Percentiles rank a stretch among this genome's conserved stretches.
These are phyloP conservation scores for Neelides sp. DNA, from an alignment of 1,140 invertebrate species.

Conservation along the genomic window DNA sequence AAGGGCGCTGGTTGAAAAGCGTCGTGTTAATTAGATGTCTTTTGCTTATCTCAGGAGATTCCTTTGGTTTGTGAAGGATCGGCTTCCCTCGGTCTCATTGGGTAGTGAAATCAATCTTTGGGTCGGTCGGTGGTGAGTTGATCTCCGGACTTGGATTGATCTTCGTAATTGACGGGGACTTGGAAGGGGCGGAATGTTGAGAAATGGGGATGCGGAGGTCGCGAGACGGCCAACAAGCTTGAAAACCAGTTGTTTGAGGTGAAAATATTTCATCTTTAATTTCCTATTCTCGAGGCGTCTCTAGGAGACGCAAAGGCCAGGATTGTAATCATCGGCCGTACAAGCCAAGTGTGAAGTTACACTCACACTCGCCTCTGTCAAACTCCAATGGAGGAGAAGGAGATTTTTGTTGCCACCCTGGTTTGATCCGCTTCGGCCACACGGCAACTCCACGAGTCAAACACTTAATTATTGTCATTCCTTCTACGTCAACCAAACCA, in stretches of 20 bases:
- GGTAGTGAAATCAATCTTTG: no score
- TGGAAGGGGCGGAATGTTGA: slow-evolving; percentile 13
- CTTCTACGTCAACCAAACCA: no score
- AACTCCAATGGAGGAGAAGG: neutral
- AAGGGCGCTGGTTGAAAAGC: no score
- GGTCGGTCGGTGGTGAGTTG: no score
- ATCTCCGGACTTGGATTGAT: no score
- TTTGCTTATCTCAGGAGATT: no score
- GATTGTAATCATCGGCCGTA: slow-evolving; percentile 18
- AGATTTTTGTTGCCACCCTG: neutral
- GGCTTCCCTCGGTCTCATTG: no score
- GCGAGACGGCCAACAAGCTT: slow-evolving; percentile 16
- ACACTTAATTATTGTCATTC: slow-evolving; percentile 30
- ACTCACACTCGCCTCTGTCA: no score
- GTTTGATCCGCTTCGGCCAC: slow-evolving; percentile 28
- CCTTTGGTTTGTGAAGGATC: no score
- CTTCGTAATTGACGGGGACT: no score
- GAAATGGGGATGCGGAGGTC: slow-evolving; percentile 13
- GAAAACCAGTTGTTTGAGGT: slow-evolving; percentile 25
- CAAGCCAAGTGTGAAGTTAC: slow-evolving; percentile 17
- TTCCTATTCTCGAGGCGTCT: neutral
- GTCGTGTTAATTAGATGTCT: no score
- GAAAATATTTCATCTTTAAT: slow-evolving; percentile 23
- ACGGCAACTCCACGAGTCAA: slow-evolving; percentile 28
- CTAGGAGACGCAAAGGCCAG: neutral